Base-by-base conservation (phyloP, 2,113 vertebrate species). In the Petrocephalus microphthalmus region DNA sequence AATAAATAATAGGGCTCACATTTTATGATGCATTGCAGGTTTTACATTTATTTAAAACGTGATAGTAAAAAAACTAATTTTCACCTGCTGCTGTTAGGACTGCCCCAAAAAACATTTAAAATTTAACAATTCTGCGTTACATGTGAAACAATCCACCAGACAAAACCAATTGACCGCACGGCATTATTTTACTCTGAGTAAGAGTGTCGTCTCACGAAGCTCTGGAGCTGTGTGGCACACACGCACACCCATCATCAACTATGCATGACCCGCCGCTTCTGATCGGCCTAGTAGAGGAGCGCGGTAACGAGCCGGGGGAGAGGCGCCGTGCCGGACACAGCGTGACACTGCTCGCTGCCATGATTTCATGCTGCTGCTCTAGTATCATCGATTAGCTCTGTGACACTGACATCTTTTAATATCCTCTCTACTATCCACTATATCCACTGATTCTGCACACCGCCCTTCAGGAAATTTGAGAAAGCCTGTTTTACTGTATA, bases 21-120 rank as follows among this genome's bases (percentile, higher is more conserved):
- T 92, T 92, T 92, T 92, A 85, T 89, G 92, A 42, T 37, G 92
- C 93, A 92, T 92, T 84, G 54, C 17, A 89, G 56, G 20, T 37
- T 53, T 45, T 60, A 25, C 20, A 29, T 19, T 25, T 60, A 11
- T 52, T 42, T 29, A 64, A 33, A 33, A 74, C 20, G 15, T 56
- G 7, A 22, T 45, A 29, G 47, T n/a, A 64, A 67, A 25, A 67
- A 47, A 90, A 92, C 89, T 92, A 88, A 93, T 93, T 94, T 94
- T 74, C 15, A 78, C 13, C 33, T 19, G 15, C 33, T 19, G 7
- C 71, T 42, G 33, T 29, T 13, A 42, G 15, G 13, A 74, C 67
- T 6, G 29, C 5, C 33, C 33, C 15, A 78, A 19, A 78, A 37
- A 42, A 2, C 5, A 5, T 13, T 33, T 42, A 42, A 10, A 78